Evolutionary conservation across 2,797 vertebrate species (phyloP), one percentile per base, ranked within the genome.

Genomic region (Monodelphis domestica): DNA sequence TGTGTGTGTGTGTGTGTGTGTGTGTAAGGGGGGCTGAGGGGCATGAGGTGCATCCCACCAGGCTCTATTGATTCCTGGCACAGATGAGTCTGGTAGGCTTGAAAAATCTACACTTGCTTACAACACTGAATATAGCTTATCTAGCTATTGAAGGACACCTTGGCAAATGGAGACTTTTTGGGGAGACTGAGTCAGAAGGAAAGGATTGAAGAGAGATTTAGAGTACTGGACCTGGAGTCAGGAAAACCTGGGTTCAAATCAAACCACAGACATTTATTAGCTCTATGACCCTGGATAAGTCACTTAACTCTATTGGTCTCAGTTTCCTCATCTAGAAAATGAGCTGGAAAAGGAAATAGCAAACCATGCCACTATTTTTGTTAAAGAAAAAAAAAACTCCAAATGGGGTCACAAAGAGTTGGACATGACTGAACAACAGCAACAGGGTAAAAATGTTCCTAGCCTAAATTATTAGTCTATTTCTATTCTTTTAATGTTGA

Each of bases 31-130:
- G 21, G 38, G 21, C 0, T 4, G 1, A 84, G 92, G 96, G 96
- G 90, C 88, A 92, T 94, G 90, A 52, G 97, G 96, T 94, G 96
- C 94, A 97, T 95, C 92, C 94, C 91, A 95, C 94, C 94, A 95
- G 96, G 95, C 54, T 91, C 88, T 94, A 97, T 93, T 95, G 95
- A 97, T 95, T 53, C 17, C 29, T 30, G 87, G 4, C 2, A 52
- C 53, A 88, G 87, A 52, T n/a, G 6, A 88, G 4, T 30, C 51
- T 88, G 87, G 52, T 4, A 88, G 52, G 33, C 53, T 88, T 30
- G 51, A 88, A 53, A 53, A 88, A 53, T 11, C 12, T 53, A 53
- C 51, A 53, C 51, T 29, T 87, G 33, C 53, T 21, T 87, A 88
- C 21, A 52, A 88, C 53, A 53, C 33, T 88, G 28, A 53, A 53